Base-by-base conservation (phyloP, 1,140 invertebrate genomes). In the Aphelenchoides avenae region DNA sequence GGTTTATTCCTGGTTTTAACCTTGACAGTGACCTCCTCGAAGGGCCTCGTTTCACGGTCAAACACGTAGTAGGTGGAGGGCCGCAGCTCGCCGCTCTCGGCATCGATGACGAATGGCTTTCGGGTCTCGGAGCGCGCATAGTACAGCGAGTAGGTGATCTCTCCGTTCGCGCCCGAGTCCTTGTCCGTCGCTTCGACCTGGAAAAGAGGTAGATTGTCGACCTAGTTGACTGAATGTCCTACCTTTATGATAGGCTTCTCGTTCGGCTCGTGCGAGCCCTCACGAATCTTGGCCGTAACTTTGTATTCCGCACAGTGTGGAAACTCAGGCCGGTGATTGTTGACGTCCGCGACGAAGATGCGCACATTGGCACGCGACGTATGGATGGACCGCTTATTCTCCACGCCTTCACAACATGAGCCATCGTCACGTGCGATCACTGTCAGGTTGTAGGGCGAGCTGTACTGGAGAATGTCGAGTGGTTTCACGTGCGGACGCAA, bases 11-110 rank as follows among this genome's bases (percentile, higher is more conserved):
- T n/a, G n/a, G n/a, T 1, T 40, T 37, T 18, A 6, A 66, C 66
- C 31, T 73, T 73, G 9, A 74, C 70, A 26, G 71, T 74, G 15
- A 74, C 73, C 22, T 74, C 71, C 41, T 74, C 71, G 26, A 57
- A 49, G 9, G 66, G 54, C 18, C 61, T 52, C 11, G 36, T 48
- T 52, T 74, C 71, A 18, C 71, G 46, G 55, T 74, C 71, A 26
- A 74, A 74, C 9, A 73, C 50, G 40, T 75, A 71, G 57, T 71
- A 59, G 7, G 71, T 62, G 5, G 73, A 70, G 7, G 71, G 73
- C 20, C 52, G 44, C 3, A 74, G 44, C 36, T 68, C 64, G 29
- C 71, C 71, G 13, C 64, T 76, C 22, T 54, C 53, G 9, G 60
- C 11, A 46, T 74, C 70, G 18, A 74, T 74, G 3, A 70, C 54